Evolutionary conservation across 1,140 invertebrate genomes (phyloP).

Genomic region (Drosophila santomea): DNA sequence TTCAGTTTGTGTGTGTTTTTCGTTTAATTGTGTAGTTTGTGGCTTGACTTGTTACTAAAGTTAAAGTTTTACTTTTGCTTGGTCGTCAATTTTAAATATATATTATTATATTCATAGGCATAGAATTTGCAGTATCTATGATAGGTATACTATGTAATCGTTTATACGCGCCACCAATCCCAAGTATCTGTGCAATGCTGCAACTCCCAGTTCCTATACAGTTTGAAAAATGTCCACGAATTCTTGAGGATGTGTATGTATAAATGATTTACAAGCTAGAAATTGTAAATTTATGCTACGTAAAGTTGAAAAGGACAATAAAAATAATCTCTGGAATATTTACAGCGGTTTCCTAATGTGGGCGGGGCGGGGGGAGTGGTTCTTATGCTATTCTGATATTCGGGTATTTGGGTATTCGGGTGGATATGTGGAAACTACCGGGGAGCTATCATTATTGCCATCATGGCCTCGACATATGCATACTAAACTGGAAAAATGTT

Average conservation of each 20-base stretch:
- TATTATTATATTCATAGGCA: conserved; percentile 55
- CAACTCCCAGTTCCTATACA: conserved; percentile 44
- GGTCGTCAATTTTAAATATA: conserved; percentile 72
- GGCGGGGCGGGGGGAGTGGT: conserved; percentile 3
- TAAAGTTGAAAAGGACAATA: conserved; percentile 53
- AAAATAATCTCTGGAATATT: conserved; percentile 58
- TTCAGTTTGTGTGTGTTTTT: conserved; percentile 28
- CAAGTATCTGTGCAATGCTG: conserved; percentile 30
- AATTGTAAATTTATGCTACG: conserved; percentile 61
- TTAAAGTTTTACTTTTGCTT: conserved; percentile 80
- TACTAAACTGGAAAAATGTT: conserved; percentile 62
- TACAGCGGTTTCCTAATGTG: conserved; percentile 37
- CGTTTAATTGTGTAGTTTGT: conserved; percentile 18
- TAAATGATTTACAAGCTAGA: conserved; percentile 53
- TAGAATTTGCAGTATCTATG: conserved; percentile 48
- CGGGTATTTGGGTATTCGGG: neutral
- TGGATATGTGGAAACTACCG: conserved; percentile 57
- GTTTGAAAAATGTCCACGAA: conserved; percentile 43
- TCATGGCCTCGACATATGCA: conserved; percentile 51
- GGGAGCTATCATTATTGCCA: conserved; percentile 54
- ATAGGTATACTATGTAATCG: conserved; percentile 30
- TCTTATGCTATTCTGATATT: conserved; percentile 9
- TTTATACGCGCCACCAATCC: conserved; percentile 45
- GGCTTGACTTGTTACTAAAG: conserved; percentile 58
- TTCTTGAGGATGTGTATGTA: conserved; percentile 7